Evolutionary conservation across 2,888 invertebrate species (phyloP), one percentile per base, ranked within the genome.

Genomic region (Marronus borbonicus): DNA sequence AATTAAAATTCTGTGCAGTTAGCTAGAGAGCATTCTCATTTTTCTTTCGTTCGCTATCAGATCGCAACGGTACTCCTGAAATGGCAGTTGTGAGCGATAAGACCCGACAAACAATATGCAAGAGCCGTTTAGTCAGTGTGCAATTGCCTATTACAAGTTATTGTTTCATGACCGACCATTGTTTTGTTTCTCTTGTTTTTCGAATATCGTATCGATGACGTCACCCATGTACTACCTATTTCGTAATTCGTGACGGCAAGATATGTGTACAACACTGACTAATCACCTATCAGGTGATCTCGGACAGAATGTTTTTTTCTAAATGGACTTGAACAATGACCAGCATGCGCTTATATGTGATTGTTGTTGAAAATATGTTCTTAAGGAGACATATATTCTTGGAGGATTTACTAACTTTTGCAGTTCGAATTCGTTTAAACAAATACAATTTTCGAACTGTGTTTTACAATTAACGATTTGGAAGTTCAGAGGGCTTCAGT

Each of bases 151-250:
- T 62, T 62, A 62, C 62, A 62, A 62, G 62, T 31, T 62, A 62
- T 62, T 62, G 62, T 62, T 62, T 62, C 28, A 62, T 62, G 62
- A 62, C 14, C 62, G 24, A 14, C 28, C 31, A 62, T 62, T 62
- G 62, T 62, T 62, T 62, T 24, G 62, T 28, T 50, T 68, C 20
- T 44, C 65, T 44, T 5, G 20, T 68, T 52, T 66, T 66, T 49
- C 66, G 14, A 66, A 66, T 66, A 49, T 49, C 44, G 44, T 44
- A 66, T 66, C 49, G 44, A 66, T 68, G 68, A 68, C 68, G 28
- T 50, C 68, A 68, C 3, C 5, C 7, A 24, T 4, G 20, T 68
- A 24, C 50, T 49, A 20, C 50, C n/a, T 50, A 50, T 68, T 68
- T 68, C 68, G 50, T 66, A 66, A 66, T 17, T 49, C 44, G 66